Conservation (phyloP, 1,140 invertebrate genomes). For the Drosophila novamexicana region DNA sequence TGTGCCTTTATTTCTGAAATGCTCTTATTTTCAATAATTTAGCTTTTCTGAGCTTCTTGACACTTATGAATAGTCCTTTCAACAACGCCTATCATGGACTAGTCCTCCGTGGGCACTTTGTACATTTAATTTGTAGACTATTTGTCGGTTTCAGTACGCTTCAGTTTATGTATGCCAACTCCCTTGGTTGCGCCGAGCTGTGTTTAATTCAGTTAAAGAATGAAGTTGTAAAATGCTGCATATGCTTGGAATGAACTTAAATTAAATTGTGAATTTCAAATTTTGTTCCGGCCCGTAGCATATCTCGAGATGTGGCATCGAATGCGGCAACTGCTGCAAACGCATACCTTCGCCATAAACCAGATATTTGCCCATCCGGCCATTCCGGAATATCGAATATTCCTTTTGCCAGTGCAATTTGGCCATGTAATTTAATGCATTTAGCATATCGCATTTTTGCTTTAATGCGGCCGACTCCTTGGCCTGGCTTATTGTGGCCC, state of each 20-base stretch:
- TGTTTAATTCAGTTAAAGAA: background rate
- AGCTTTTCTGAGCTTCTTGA: too few species aligned
- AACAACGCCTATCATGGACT: too few species aligned
- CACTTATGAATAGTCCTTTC: too few species aligned
- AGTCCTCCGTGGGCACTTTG: too few species aligned
- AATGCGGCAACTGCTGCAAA: conserved; percentile 6
- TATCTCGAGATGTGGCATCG: background rate
- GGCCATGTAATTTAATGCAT: conserved; percentile 25
- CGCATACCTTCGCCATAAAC: background rate
- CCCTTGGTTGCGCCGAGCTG: background rate
- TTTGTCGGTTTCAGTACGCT: too few species aligned
- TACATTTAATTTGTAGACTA: too few species aligned
- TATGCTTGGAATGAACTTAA: background rate
- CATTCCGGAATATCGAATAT: conserved; percentile 8
- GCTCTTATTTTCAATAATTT: too few species aligned
- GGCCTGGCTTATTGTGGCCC: background rate
- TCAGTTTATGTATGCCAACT: background rate
- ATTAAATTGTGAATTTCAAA: conserved; percentile 2
- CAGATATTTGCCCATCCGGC: background rate
- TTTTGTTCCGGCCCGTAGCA: background rate
- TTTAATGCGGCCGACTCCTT: conserved; percentile 21
- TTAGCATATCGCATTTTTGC: conserved; percentile 5
- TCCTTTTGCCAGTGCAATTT: conserved; percentile 23
- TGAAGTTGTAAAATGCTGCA: too few species aligned
- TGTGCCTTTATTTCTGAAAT: too few species aligned